These are phyloP conservation scores for Spea multiplicata DNA, from an alignment of 2,113 vertebrate genomes.

Conservation along the genomic window DNA sequence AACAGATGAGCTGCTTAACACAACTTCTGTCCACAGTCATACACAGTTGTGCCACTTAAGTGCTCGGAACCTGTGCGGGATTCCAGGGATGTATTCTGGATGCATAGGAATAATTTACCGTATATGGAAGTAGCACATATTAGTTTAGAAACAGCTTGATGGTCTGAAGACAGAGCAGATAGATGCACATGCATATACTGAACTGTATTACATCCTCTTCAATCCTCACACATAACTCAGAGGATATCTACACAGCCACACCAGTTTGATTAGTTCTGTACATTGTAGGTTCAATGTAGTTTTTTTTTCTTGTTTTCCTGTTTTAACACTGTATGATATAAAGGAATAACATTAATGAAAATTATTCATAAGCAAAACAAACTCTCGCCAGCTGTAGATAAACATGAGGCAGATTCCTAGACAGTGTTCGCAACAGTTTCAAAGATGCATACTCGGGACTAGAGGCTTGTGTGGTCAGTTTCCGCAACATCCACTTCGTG, in stretches of 20 bases:
- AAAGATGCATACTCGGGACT: slow-evolving; percentile 37
- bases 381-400: slow-evolving; percentile 34
- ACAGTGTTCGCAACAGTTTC: slow-evolving; percentile 38
- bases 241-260: neutral
- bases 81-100: slow-evolving; percentile 21
- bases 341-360: slow-evolving; percentile 13
- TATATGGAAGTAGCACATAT: neutral
- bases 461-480: slow-evolving; percentile 55
- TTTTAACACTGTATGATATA: slow-evolving; percentile 43
- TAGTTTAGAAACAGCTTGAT: neutral
- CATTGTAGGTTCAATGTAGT: neutral
- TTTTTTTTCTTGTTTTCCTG: slow-evolving; percentile 8
- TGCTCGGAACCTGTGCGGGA: slow-evolving; percentile 1
- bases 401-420: slow-evolving; percentile 28
- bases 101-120: neutral
- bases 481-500: slow-evolving; percentile 72
- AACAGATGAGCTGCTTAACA: slow-evolving; percentile 1
- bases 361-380: slow-evolving; percentile 9
- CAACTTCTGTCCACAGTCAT: neutral
- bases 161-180: slow-evolving; percentile 11
- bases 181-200: slow-evolving; percentile 10
- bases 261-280: slow-evolving; percentile 2
- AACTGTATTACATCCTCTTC: neutral
- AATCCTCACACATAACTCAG: neutral
- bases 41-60: slow-evolving; percentile 13